These are phyloP conservation scores for Virgularia gustaviana DNA, from an alignment of 92 coral and sea anemone species.

Conservation along the genomic window DNA sequence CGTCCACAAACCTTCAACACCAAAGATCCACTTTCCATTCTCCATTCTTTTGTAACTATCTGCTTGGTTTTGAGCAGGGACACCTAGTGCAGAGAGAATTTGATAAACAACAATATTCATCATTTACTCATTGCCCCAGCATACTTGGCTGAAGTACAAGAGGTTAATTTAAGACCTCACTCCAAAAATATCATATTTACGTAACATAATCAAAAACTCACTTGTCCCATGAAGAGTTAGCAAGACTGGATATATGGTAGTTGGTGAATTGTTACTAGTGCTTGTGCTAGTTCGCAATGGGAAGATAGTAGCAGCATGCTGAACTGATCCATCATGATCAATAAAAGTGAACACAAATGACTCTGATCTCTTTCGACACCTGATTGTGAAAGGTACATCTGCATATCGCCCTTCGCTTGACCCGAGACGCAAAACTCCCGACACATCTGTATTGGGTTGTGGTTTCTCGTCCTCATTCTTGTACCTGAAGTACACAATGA, in stretches of 20 bases:
- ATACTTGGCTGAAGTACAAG: too few species aligned
- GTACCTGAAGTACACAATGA: constrained; percentile 54
- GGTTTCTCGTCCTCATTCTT: constrained; percentile 40
- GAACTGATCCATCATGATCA: constrained; percentile 98
- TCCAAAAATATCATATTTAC: neutral
- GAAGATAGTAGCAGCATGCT: constrained; percentile 82
- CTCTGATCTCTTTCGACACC: constrained; percentile 69
- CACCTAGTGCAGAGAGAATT: constrained; percentile 49
- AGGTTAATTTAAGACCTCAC: too few species aligned
- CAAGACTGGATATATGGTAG: constrained; percentile 68
- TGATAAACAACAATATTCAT: neutral
- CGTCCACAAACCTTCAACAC: constrained; percentile 84
- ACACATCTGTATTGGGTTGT: constrained; percentile 35
- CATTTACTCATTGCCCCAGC: neutral
- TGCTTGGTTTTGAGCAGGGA: constrained; percentile 92
- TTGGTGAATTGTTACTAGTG: too few species aligned
- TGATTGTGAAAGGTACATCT: constrained; percentile 52
- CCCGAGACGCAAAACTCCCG: constrained; percentile 49
- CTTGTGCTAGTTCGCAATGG: too few species aligned
- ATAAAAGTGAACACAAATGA: constrained; percentile 86
- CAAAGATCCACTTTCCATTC: constrained; percentile 82
- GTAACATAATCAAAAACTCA: constrained; percentile 55
- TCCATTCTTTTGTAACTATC: constrained; percentile 98
- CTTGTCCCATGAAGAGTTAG: constrained; percentile 95
- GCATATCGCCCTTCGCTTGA: constrained; percentile 60